A percentile compares a stretch with the other conserved stretches of the same genome.
Conservation (phyloP, 23 tunicate genomes). For the Corella eumyota region DNA sequence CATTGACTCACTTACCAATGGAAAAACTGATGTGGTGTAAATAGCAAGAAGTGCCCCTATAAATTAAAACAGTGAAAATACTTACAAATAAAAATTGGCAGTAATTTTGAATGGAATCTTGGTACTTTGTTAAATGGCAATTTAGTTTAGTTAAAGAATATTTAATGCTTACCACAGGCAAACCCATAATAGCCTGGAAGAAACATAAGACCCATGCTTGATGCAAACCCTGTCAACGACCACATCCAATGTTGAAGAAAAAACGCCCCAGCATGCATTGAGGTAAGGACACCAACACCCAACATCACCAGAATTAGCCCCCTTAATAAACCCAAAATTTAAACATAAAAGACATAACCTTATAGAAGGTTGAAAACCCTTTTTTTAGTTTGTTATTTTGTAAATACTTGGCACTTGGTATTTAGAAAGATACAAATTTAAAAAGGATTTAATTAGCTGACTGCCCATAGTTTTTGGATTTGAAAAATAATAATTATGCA, state of each 20-base stretch:
- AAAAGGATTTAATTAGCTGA: no score
- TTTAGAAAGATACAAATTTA: no score
- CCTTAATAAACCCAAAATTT: no score
- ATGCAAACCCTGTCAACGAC: conserved; percentile 30
- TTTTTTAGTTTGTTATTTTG: no score
- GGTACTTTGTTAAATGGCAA: no score
- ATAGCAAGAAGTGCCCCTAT: conserved; percentile 26
- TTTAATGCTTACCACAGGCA: conserved; percentile 45
- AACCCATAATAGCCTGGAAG: conserved; percentile 27
- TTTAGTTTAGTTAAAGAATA: no score
- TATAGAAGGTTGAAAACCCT: no score
- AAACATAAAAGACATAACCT: no score
- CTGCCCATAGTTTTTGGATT: no score
- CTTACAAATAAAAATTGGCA: no score
- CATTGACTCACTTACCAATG: conserved; percentile 16
- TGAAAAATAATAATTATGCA: background rate
- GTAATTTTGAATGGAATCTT: no score
- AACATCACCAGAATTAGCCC: conserved; percentile 26
- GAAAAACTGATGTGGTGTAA: conserved; percentile 32
- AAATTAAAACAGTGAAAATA: background rate
- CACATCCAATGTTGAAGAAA: conserved; percentile 14
- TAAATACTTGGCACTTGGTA: no score
- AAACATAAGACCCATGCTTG: conserved; percentile 67
- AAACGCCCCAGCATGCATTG: conserved; percentile 26
- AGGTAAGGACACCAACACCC: conserved; percentile 25